Percentiles rank a stretch among this genome's conserved stretches.
phyloP scores from a whole-genome alignment of 1,140 invertebrate species.

The Tetraneura akinire region DNA sequence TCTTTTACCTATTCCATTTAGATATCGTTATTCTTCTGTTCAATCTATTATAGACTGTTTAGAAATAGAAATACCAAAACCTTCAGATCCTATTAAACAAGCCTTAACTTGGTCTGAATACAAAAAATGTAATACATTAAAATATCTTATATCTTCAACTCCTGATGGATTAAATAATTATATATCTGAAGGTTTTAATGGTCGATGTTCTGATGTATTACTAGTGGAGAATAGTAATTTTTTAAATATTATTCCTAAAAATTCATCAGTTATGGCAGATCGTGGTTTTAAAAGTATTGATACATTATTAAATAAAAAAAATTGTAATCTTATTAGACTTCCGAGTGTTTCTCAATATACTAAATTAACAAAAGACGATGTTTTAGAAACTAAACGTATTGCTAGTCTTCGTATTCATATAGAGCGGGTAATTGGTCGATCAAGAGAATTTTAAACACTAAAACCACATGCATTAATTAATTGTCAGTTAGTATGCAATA shows the following conservation, averaged over 20 bases:
- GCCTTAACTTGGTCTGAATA: conserved; percentile 61
- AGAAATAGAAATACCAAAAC: conserved; percentile 60
- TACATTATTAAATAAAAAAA: not conserved
- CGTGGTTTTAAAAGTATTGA: conserved; percentile 57
- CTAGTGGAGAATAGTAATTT: conserved; percentile 58
- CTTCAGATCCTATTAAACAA: conserved; percentile 58
- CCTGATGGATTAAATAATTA: conserved; percentile 60
- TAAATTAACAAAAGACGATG: too few relatives aligned
- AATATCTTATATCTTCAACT: conserved; percentile 61
- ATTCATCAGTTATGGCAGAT: conserved; percentile 57
- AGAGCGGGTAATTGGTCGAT: not conserved
- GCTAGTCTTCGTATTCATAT: not conserved
- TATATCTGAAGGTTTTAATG: conserved; percentile 59
- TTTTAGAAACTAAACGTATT: too few relatives aligned
- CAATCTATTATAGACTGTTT: conserved; percentile 57
- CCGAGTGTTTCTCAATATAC: too few relatives aligned
- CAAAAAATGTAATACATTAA: conserved; percentile 61
- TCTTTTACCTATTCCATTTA: conserved; percentile 37
- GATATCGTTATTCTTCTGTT: conserved; percentile 38
- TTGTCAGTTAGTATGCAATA: too few relatives aligned
- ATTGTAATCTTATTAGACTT: too few relatives aligned
- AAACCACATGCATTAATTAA: too few relatives aligned
- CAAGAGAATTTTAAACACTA: too few relatives aligned
- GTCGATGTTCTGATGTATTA: conserved; percentile 57
- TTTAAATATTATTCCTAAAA: conserved; percentile 55